These are phyloP conservation scores for Helicoverpa assulta DNA, from an alignment of 2,888 invertebrate species.

Conservation along the genomic window DNA sequence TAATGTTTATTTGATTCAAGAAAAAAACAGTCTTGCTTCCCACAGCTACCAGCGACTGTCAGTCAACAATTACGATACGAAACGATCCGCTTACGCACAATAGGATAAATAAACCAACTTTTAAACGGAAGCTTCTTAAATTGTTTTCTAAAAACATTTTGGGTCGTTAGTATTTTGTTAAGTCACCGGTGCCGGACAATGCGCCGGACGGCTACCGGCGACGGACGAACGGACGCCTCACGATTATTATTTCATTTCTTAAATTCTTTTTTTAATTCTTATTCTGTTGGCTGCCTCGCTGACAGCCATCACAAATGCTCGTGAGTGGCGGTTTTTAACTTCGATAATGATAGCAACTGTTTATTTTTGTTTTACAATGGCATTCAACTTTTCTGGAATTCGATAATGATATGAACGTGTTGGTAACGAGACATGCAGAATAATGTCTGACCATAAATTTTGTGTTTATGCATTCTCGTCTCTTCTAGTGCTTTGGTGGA, in stretches of 20 bases:
- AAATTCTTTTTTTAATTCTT: slow-evolving; percentile 54
- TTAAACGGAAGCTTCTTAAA: slow-evolving; percentile 88
- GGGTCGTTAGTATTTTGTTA: slow-evolving; percentile 79
- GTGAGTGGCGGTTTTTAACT: slow-evolving; percentile 66
- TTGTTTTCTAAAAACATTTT: slow-evolving; percentile 88
- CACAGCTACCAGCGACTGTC: slow-evolving; percentile 61
- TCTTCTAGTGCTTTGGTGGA: slow-evolving; percentile 20
- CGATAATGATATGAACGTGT: slow-evolving; percentile 53
- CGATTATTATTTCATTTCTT: slow-evolving; percentile 65
- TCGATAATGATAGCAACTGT: slow-evolving; percentile 63
- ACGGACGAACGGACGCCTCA: slow-evolving; percentile 66
- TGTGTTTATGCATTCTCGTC: slow-evolving; percentile 36
- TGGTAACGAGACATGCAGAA: slow-evolving; percentile 56
- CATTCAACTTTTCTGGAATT: slow-evolving; percentile 58
- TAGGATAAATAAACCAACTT: slow-evolving; percentile 81
- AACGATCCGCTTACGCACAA: slow-evolving; percentile 85
- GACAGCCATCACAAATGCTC: slow-evolving; percentile 62
- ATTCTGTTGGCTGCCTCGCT: slow-evolving; percentile 57
- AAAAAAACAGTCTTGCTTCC: slow-evolving; percentile 62
- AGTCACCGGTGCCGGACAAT: slow-evolving; percentile 74
- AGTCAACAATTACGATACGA: slow-evolving; percentile 80
- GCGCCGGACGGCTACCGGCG: slow-evolving; percentile 47
- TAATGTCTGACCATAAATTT: slow-evolving; percentile 43
- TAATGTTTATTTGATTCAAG: slow-evolving; percentile 67
- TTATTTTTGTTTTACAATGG: slow-evolving; percentile 64